Evolutionary conservation across 1,140 invertebrate genomes (phyloP).

Genomic region (Magallana angulata): DNA sequence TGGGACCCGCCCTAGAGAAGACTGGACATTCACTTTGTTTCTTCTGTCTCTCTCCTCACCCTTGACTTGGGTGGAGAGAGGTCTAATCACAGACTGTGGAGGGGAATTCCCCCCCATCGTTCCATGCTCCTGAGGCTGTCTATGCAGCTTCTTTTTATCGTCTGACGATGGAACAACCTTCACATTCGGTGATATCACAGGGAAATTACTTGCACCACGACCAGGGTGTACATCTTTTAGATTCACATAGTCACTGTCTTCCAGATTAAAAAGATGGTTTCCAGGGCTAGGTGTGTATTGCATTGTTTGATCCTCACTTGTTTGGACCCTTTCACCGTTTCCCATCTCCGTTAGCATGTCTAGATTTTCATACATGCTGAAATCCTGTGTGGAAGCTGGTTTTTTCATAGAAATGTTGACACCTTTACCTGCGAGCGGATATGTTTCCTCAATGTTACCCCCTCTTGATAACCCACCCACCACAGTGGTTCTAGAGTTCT

Average conservation of each 20-base stretch:
- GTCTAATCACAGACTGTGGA: neutral
- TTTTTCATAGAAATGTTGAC: neutral
- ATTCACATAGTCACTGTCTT: constrained; percentile 6
- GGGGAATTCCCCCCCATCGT: neutral
- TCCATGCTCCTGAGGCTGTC: neutral
- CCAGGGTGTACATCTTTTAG: constrained; percentile 13
- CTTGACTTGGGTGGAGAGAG: neutral
- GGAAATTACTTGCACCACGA: neutral
- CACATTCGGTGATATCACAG: neutral
- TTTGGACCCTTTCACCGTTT: neutral
- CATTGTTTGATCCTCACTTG: neutral
- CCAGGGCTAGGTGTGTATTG: neutral
- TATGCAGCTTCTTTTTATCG: neutral
- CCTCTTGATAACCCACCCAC: neutral
- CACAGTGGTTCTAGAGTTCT: neutral
- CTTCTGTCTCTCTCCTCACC: neutral
- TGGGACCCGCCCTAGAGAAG: constrained; percentile 18
- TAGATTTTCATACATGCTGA: neutral
- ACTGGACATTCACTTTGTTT: neutral
- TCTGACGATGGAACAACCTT: neutral
- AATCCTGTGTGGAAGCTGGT: neutral
- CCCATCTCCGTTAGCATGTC: neutral
- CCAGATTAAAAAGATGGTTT: neutral
- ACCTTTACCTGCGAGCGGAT: neutral
- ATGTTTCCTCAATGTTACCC: neutral